A percentile compares a stretch with the other conserved stretches of the same genome.
phyloP scores from a whole-genome alignment of 2,113 vertebrate species.

The Nothobranchius furzeri region DNA sequence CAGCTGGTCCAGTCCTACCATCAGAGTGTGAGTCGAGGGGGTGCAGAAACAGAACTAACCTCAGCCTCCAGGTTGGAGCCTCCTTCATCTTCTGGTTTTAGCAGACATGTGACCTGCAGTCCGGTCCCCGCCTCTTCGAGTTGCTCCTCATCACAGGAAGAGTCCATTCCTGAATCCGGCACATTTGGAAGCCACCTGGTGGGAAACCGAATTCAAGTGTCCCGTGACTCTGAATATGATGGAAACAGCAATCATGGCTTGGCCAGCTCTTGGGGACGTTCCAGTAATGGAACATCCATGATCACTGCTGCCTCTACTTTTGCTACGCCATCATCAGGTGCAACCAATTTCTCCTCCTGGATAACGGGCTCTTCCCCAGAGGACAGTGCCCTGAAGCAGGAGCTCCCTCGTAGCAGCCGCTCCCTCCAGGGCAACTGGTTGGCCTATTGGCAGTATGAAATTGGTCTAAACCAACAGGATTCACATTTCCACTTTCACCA shows the following conservation, averaged over 20 bases:
- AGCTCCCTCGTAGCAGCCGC: slow-evolving; percentile 87
- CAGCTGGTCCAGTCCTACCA: slow-evolving; percentile 86
- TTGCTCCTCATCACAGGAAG: slow-evolving; percentile 58
- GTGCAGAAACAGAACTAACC: slow-evolving; percentile 50
- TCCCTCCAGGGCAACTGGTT: slow-evolving; percentile 96
- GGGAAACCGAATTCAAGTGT: slow-evolving; percentile 96
- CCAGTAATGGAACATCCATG: slow-evolving; percentile 43
- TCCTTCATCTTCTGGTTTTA: slow-evolving; percentile 63
- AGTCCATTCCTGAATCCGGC: slow-evolving; percentile 85
- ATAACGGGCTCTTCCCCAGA: slow-evolving; percentile 70
- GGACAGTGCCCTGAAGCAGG: slow-evolving; percentile 88
- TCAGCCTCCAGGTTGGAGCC: slow-evolving; percentile 54
- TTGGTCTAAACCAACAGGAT: slow-evolving; percentile 93
- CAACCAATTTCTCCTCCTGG: slow-evolving; percentile 71
- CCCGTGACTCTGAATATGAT: slow-evolving; percentile 72
- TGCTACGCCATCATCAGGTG: slow-evolving; percentile 36
- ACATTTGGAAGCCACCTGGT: slow-evolving; percentile 94
- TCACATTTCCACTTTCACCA: slow-evolving; percentile 97
- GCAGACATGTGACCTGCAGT: slow-evolving; percentile 52
- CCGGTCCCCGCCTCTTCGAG: slow-evolving; percentile 67
- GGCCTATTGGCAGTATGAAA: slow-evolving; percentile 98
- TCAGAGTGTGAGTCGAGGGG: slow-evolving; percentile 81
- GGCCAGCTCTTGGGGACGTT: slow-evolving; percentile 72
- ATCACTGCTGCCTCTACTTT: slow-evolving; percentile 65
- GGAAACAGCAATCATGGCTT: slow-evolving; percentile 57